Base-by-base conservation (phyloP, 2,888 invertebrate species). In the Dione vanillae region DNA sequence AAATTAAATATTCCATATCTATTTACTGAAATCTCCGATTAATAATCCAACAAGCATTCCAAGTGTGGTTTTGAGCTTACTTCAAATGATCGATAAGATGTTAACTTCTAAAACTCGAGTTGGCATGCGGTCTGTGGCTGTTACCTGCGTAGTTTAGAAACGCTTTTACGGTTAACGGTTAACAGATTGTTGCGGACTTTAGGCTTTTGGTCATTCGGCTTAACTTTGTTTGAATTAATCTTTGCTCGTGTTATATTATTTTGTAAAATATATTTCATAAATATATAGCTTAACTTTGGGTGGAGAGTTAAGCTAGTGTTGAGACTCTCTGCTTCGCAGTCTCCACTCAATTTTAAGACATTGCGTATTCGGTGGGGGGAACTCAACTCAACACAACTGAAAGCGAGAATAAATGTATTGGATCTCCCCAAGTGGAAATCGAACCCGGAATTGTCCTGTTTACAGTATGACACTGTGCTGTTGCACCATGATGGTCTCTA, bases 121-220 rank as follows among this genome's bases (percentile, higher is more conserved):
- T 52, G 56, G 70, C 59, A 35, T 35, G 72, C 62, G 65, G 72
- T 62, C 65, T 61, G 73, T 16, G 70, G 73, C 66, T 70, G 66
- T 67, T 67, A 73, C 73, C 73, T 73, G 71, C 65, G 40, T 68
- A 68, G 68, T 65, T 73, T 59, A 69, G 67, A 49, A 64, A 65
- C 61, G 47, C 67, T 20, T 73, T 65, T 67, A 67, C 65, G 65
- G 45, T 67, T 67, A 59, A 67, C 65, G 65, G 45, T 67, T 67
- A 59, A 27, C 64, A 58, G 72, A 65, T 67, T 65, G 70, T 61
- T 67, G 65, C 45, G 37, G 61, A 68, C 43, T 67, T 56, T 16
- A 20, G 43, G 51, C 52, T 65, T 37, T 43, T 68, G 52, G 62
- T n/a, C 45, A 54, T 43, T 56, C n/a, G 41, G 40, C 54, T 56